Evolutionary conservation across 2,888 invertebrate species (phyloP), one percentile per base, ranked within the genome.

Genomic region (Acronicta alni): DNA sequence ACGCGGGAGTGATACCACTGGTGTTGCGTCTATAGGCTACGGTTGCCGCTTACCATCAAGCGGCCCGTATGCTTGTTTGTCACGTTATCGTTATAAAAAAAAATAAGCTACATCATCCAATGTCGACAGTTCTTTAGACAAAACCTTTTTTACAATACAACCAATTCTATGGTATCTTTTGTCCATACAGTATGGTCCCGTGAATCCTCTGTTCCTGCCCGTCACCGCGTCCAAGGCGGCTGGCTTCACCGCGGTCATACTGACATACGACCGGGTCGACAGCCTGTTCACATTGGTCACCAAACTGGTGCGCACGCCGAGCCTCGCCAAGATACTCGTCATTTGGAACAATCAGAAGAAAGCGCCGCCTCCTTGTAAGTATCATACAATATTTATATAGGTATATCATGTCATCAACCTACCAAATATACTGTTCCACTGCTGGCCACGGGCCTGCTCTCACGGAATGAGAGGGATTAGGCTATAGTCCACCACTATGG

Each of bases 341-440:
- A 96, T 99, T 66, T 99, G 99, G 99, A 99, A 99, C 91, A 98
- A 99, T 90, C 99, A 98, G 90, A 96, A 96, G 72, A 98, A 98
- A 89, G 93, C 96, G 61, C 99, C 99, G 41, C 99, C 99, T 1
- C 96, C 96, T 71, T 95, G 98, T 98, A 90, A 96, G 95, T 95
- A 81, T 52, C n/a, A n/a, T n/a, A n/a, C n/a, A n/a, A 16, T 30
- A 2, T 30, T 12, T 12, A 30, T 10, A 26, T 30, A n/a, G n/a
- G n/a, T n/a, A n/a, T n/a, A n/a, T n/a, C n/a, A n/a, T n/a, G n/a
- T n/a, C n/a, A n/a, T n/a, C n/a, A n/a, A n/a, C n/a, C n/a, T n/a
- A n/a, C n/a, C n/a, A n/a, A n/a, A n/a, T n/a, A n/a, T n/a, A n/a
- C n/a, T n/a, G n/a, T n/a, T n/a, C n/a, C n/a, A n/a, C n/a, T n/a